Conservation (phyloP, 2,113 vertebrate species). For the Sinocyclocheilus anshuiensis region DNA sequence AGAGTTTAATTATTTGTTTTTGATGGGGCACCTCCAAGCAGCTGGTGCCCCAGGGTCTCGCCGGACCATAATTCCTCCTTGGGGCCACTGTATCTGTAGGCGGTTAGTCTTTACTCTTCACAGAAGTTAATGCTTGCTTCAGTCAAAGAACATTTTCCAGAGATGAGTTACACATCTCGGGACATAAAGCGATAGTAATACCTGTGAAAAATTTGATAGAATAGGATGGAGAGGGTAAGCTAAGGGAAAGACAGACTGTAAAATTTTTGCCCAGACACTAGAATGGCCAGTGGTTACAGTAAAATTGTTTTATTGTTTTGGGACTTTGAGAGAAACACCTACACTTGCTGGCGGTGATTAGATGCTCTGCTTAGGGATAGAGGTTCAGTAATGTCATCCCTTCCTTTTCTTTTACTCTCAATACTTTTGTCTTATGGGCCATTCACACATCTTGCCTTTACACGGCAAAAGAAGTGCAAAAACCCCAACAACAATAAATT, state of each 20-base stretch:
- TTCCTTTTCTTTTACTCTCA: background rate
- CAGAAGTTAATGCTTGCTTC: background rate
- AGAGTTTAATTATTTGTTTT: background rate
- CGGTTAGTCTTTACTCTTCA: background rate
- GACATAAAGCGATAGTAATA: conserved; percentile 6
- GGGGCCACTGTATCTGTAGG: background rate
- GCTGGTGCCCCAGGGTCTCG: background rate
- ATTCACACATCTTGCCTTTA: background rate
- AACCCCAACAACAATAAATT: no score
- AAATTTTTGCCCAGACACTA: background rate
- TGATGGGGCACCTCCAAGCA: background rate
- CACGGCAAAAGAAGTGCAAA: no score
- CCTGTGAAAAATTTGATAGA: background rate
- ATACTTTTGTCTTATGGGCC: background rate
- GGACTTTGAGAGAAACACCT: background rate
- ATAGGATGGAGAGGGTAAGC: background rate
- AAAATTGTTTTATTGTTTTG: conserved; percentile 14
- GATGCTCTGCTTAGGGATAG: background rate
- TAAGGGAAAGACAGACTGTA: background rate
- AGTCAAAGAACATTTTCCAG: background rate
- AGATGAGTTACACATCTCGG: background rate
- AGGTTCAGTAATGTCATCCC: background rate
- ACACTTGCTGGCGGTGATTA: background rate
- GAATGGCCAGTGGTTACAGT: conserved; percentile 20
- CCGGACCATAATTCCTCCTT: conserved; percentile 1